Conservation (phyloP, 2,797 vertebrate species). For the Adrianichthys oophorus region DNA sequence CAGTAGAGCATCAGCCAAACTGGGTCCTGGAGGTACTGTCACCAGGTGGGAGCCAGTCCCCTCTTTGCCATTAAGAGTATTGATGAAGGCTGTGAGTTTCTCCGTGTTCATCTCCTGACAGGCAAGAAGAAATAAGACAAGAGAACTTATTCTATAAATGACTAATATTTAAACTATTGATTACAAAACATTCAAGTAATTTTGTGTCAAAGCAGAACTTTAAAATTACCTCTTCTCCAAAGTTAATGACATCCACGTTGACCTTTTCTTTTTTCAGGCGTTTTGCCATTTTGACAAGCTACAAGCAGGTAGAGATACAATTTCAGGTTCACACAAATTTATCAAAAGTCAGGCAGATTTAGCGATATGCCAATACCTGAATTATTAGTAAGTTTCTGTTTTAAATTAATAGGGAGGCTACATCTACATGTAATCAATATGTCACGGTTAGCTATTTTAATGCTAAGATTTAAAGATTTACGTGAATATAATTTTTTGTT, state of each 20-base stretch:
- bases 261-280: conserved; percentile 96
- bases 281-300: conserved; percentile 94
- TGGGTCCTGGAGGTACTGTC: conserved; percentile 92
- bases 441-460: too few species aligned
- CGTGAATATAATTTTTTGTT: too few species aligned
- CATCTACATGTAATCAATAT: too few species aligned
- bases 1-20: conserved; percentile 91
- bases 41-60: conserved; percentile 92
- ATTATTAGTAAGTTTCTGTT: background rate
- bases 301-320: conserved; percentile 24
- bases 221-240: conserved; percentile 88
- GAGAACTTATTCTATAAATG: conserved; percentile 69
- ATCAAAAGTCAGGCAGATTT: background rate
- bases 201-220: background rate
- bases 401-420: too few species aligned
- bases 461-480: background rate
- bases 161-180: background rate
- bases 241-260: conserved; percentile 92
- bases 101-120: conserved; percentile 90
- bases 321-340: background rate
- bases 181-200: background rate
- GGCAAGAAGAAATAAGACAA: conserved; percentile 23
- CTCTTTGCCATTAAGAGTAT: conserved; percentile 93
- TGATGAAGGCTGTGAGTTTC: conserved; percentile 92
- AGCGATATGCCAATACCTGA: background rate